phyloP scores from a whole-genome alignment of 92 coral and sea anemone genomes.

The Diadumene lineata region DNA sequence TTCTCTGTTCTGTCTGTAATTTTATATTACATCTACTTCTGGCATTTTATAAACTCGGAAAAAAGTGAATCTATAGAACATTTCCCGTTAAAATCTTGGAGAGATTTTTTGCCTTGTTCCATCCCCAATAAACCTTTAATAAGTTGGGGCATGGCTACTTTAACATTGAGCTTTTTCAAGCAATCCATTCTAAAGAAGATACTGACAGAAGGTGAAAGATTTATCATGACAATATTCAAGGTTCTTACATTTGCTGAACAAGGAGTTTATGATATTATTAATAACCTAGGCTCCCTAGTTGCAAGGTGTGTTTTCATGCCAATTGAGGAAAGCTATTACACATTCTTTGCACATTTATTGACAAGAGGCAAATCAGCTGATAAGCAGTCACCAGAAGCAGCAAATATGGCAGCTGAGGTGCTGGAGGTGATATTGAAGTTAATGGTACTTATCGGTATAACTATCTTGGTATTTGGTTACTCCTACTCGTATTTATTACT shows the following conservation, averaged over 20 bases:
- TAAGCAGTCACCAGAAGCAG: constrained; percentile 67
- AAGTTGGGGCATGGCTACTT: constrained; percentile 68
- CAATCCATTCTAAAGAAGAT: constrained; percentile 95
- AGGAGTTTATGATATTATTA: constrained; percentile 94
- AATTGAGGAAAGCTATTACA: constrained; percentile 94
- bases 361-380: constrained; percentile 74
- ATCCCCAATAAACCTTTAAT: constrained; percentile 46
- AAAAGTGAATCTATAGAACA: constrained; percentile 29
- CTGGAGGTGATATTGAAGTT: constrained; percentile 90
- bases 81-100: constrained; percentile 73
- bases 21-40: constrained; percentile 76
- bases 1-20: constrained; percentile 75
- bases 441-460: constrained; percentile 83
- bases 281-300: constrained; percentile 92
- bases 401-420: constrained; percentile 79
- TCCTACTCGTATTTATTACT: constrained; percentile 84
- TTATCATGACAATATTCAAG: constrained; percentile 91
- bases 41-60: constrained; percentile 39
- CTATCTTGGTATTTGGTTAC: constrained; percentile 88
- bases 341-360: constrained; percentile 87
- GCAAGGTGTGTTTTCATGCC: constrained; percentile 97
- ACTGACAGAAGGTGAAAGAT: constrained; percentile 97
- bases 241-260: constrained; percentile 94
- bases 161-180: constrained; percentile 97
- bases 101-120: constrained; percentile 73